These are phyloP conservation scores for Chelonus insularis DNA, from an alignment of 1,140 invertebrate genomes.

Conservation along the genomic window DNA sequence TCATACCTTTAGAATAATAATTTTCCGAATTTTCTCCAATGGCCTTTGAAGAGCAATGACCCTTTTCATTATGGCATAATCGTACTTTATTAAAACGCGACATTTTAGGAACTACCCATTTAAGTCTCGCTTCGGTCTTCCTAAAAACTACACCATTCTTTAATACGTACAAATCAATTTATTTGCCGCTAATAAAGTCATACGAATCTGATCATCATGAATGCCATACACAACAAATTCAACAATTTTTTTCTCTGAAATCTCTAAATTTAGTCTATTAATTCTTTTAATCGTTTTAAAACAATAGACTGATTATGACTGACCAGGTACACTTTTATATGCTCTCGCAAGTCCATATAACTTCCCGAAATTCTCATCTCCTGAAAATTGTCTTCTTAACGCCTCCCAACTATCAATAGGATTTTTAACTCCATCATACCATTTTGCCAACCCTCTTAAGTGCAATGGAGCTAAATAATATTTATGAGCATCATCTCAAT, in stretches of 20 bases:
- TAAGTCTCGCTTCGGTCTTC: slow-evolving; percentile 30
- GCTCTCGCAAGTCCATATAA: slow-evolving; percentile 2
- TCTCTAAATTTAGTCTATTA: slow-evolving; percentile 17
- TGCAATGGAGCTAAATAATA: slow-evolving; percentile 25
- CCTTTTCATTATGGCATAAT: slow-evolving; percentile 43
- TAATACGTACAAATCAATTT: slow-evolving; percentile 19
- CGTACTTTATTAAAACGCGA: slow-evolving; percentile 38
- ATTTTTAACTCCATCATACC: slow-evolving; percentile 18
- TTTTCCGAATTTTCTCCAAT: slow-evolving; percentile 31
- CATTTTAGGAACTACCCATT: slow-evolving; percentile 38
- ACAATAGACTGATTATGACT: slow-evolving; percentile 16
- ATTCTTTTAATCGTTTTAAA: slow-evolving; percentile 26
- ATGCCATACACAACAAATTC: slow-evolving; percentile 17
- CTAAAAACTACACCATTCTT: slow-evolving; percentile 32
- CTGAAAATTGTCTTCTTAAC: slow-evolving; percentile 22
- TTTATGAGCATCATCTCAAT: slow-evolving; percentile 24
- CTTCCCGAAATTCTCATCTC: slow-evolving; percentile 22
- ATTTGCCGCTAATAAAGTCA: neutral
- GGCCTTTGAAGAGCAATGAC: slow-evolving; percentile 38
- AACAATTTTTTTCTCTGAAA: slow-evolving; percentile 9
- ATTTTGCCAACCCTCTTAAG: slow-evolving; percentile 18
- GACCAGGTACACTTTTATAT: slow-evolving; percentile 10
- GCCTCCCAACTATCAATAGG: slow-evolving; percentile 16
- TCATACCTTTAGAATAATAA: slow-evolving; percentile 40
- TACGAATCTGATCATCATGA: slow-evolving; percentile 2